Evolutionary conservation across 2,113 vertebrate species (phyloP).

Genomic region (Noturus placidus): DNA sequence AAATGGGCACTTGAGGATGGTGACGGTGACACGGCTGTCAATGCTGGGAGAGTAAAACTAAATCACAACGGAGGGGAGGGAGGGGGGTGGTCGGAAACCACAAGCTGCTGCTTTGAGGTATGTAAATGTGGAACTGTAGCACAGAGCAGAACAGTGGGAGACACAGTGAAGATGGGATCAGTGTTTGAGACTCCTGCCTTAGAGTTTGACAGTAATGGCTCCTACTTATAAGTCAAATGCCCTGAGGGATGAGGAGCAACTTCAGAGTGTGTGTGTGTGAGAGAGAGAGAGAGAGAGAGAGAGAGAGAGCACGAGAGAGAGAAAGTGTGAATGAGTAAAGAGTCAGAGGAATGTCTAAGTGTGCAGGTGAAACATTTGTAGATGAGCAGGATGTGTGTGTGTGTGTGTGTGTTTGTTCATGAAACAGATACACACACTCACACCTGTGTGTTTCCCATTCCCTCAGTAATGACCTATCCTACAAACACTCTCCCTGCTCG

Average conservation of each 20-base stretch:
- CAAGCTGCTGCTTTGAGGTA: slow-evolving; percentile 59
- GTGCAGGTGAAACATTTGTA: not conserved
- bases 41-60: slow-evolving; percentile 62
- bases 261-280: slow-evolving; percentile 19
- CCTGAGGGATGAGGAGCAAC: slow-evolving; percentile 48
- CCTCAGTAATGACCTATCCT: slow-evolving; percentile 45
- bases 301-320: not conserved
- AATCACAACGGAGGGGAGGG: slow-evolving; percentile 49
- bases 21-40: slow-evolving; percentile 62
- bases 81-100: too few relatives aligned
- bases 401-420: slow-evolving; percentile 35
- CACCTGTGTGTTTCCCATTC: slow-evolving; percentile 18
- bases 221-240: slow-evolving; percentile 24
- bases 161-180: slow-evolving; percentile 10
- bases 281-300: slow-evolving; percentile 3
- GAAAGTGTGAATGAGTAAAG: not conserved
- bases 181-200: slow-evolving; percentile 22
- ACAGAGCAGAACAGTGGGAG: not conserved
- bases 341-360: not conserved
- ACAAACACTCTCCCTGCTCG: slow-evolving; percentile 46
- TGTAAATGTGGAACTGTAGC: slow-evolving; percentile 60
- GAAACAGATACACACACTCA: slow-evolving; percentile 31
- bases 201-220: slow-evolving; percentile 33
- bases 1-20: slow-evolving; percentile 63
- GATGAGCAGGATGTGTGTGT: not conserved